These are phyloP conservation scores for Indicator maculatus DNA, from an alignment of 2,113 vertebrate genomes.

Conservation along the genomic window DNA sequence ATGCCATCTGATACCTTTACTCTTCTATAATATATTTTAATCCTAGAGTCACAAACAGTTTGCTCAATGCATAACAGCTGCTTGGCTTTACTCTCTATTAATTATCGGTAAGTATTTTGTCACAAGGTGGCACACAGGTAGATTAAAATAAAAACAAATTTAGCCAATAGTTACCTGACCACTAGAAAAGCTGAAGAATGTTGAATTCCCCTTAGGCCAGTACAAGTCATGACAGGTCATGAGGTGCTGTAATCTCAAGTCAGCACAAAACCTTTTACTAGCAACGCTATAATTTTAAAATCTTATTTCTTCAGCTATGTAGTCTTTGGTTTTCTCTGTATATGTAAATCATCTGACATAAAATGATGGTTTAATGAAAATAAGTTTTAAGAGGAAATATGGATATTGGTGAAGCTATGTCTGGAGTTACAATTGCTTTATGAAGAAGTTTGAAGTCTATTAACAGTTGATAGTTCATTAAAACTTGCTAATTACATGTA, in stretches of 20 bases:
- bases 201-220: not conserved
- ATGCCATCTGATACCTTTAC: not conserved
- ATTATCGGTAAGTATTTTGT: not conserved
- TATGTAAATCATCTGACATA: not conserved
- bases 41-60: not conserved
- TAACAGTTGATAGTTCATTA: not conserved
- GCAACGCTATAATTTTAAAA: not conserved
- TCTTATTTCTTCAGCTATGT: not conserved
- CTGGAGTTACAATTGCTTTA: slow-evolving; percentile 2
- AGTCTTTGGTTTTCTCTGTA: not conserved
- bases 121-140: not conserved
- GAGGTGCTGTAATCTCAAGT: not conserved
- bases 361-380: not conserved
- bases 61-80: not conserved
- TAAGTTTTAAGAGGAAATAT: not conserved
- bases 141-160: not conserved
- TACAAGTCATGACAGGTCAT: not conserved
- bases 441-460: not conserved
- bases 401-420: not conserved
- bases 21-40: not conserved
- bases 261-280: not conserved
- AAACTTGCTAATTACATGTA: not conserved
- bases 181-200: not conserved
- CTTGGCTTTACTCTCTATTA: not conserved
- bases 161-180: not conserved